A percentile compares a stretch with the other conserved stretches of the same genome.
Conservation (phyloP, 2,888 invertebrate species). For the Dryobotodes eremita region DNA sequence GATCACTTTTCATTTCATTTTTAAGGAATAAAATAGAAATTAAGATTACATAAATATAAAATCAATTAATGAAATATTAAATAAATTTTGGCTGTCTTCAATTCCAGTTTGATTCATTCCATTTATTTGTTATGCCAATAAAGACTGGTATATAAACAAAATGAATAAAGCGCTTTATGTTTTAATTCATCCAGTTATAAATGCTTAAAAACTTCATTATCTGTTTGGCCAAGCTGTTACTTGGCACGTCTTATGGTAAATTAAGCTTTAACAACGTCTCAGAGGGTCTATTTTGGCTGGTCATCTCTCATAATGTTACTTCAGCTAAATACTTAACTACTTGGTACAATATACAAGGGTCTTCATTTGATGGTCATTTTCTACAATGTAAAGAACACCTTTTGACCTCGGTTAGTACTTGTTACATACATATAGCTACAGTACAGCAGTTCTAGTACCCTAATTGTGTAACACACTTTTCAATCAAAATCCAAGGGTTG, state of each 20-base stretch:
- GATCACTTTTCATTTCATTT: slow-evolving; percentile 30
- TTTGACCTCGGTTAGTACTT: not conserved
- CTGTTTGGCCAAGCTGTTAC: not conserved
- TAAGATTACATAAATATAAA: slow-evolving; percentile 1
- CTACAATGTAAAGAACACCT: not conserved
- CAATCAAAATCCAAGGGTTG: not conserved
- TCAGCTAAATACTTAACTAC: not conserved
- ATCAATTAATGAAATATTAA: not conserved
- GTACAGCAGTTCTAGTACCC: not conserved
- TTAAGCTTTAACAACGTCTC: not conserved
- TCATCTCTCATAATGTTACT: too few species aligned
- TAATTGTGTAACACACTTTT: not conserved
- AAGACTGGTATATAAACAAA: slow-evolving; percentile 22
- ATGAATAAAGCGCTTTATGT: too few species aligned
- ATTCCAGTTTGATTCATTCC: slow-evolving; percentile 1
- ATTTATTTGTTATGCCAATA: slow-evolving; percentile 47
- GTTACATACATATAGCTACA: not conserved
- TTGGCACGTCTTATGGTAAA: slow-evolving; percentile 1
- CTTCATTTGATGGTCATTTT: not conserved
- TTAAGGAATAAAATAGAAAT: not conserved
- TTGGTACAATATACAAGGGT: not conserved
- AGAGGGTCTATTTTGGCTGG: not conserved
- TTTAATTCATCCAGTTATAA: slow-evolving; percentile 4
- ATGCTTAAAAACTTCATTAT: slow-evolving; percentile 19
- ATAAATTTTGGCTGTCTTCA: slow-evolving; percentile 2